Base-by-base conservation (phyloP, 2,797 vertebrate genomes). In the Rhadinocentrus ornatus region DNA sequence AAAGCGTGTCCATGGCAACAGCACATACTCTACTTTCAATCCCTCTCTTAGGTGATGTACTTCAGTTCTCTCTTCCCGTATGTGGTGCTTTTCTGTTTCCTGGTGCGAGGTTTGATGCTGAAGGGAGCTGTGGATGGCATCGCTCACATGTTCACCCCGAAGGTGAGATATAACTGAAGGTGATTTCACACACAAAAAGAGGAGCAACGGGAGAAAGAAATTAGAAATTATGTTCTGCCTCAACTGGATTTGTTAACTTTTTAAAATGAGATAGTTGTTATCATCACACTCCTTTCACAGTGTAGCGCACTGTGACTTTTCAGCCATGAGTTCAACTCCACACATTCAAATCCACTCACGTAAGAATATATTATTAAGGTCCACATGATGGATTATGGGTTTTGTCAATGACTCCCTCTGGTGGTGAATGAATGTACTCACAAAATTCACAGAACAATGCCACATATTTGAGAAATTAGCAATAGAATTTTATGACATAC, bases 41-140 rank as follows among this genome's bases (percentile, higher is more conserved):
- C 66, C 27, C 63, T 68, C 50, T 72, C 65, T 74, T 67, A 99
- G 98, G 98, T 99, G 93, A 99, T 99, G 98, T 99, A 99, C 90
- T 99, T 99, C 95, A 99, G 98, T 92, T 99, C 98, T 3, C 96
- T 99, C 68, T 99, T 99, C 91, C 98, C 98, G 0, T 99, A 99
- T 0, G 87, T 97, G 91, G 98, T 99, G 75, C 95, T 99, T 24
- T 95, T 98, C 89, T 99, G 98, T 87, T 99, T 99, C 92, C 88
- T 99, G 92, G 94, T 99, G 52, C 93, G 97, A 69, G 97, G 96
- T 0, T 85, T 99, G 63, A 75, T 99, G 82, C 93, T 99, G 78
- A 96, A 96, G 0, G 98, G 98, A 18, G 96, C 98, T 0, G 91
- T 98, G 22, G 98, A 99, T 1, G 98, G 98, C 58, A 99, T 99